A percentile compares a stretch with the other conserved stretches of the same genome.
These are phyloP conservation scores for Caenorhabditis japonica DNA, from an alignment of 2,888 invertebrate species.

Conservation along the genomic window DNA sequence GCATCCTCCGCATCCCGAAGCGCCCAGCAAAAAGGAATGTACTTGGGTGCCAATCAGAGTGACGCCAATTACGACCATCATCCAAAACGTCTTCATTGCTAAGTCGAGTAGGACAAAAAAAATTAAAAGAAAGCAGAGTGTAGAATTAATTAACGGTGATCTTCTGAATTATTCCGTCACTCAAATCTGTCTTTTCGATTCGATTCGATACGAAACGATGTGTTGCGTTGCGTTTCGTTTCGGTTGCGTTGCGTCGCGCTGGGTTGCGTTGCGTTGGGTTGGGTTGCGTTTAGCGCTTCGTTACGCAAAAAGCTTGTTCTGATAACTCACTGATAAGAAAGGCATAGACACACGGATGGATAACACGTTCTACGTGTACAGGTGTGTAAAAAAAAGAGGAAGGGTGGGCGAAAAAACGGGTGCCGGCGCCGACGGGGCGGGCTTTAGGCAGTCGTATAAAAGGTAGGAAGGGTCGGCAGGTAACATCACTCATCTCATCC, in stretches of 20 bases:
- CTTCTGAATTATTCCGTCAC: too few species aligned
- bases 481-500: conserved; percentile 18
- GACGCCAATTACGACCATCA: conserved; percentile 3
- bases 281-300: too few species aligned
- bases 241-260: too few species aligned
- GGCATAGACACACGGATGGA: conserved; percentile 7
- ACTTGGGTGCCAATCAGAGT: conserved; percentile 20
- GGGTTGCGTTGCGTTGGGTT: too few species aligned
- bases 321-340: conserved; percentile 19
- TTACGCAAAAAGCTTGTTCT: conserved; percentile 49
- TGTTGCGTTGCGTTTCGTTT: too few species aligned
- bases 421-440: too few species aligned
- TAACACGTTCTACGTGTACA: conserved; percentile 39
- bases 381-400: conserved; percentile 29
- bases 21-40: conserved; percentile 21
- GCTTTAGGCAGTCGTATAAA: conserved; percentile 11
- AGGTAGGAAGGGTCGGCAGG: conserved; percentile 7
- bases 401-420: conserved; percentile 1
- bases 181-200: too few species aligned
- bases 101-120: background rate
- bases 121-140: background rate
- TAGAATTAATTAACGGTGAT: too few species aligned
- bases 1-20: conserved; percentile 30
- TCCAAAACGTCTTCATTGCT: conserved; percentile 9
- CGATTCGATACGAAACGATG: too few species aligned